These are phyloP conservation scores for Mastacembelus armatus DNA, from an alignment of 2,797 vertebrate genomes.

Conservation along the genomic window DNA sequence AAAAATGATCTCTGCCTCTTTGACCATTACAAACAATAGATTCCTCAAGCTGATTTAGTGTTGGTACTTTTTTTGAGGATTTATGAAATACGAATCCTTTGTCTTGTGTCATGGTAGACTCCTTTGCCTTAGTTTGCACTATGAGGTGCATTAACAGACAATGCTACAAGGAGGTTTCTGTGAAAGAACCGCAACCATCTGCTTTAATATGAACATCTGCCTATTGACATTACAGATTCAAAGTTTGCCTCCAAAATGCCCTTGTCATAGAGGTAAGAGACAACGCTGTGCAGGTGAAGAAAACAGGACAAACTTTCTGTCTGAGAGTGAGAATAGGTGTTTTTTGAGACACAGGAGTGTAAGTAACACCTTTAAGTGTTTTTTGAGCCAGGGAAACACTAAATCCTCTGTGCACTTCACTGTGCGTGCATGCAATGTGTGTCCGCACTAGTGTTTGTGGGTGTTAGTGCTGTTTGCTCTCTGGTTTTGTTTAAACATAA, in stretches of 20 bases:
- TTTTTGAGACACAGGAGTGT: conserved; percentile 5
- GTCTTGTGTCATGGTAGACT: conserved; percentile 19
- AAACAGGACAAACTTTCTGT: no score
- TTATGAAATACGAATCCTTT: no score
- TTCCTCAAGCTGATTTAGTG: conserved; percentile 13
- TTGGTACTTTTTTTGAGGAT: not conserved
- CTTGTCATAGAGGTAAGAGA: conserved; percentile 24
- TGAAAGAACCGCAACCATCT: conserved; percentile 26
- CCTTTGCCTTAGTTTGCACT: conserved; percentile 19
- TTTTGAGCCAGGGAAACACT: conserved; percentile 9
- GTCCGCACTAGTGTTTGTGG: conserved; percentile 35
- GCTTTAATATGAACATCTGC: conserved; percentile 40
- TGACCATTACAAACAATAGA: conserved; percentile 5
- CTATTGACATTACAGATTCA: conserved; percentile 24
- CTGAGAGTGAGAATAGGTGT: not conserved
- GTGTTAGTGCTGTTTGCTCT: conserved; percentile 58
- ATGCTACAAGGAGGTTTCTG: not conserved
- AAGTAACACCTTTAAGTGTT: conserved; percentile 12
- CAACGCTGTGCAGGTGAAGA: no score
- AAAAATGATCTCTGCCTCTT: not conserved
- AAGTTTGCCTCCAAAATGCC: not conserved
- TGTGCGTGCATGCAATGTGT: conserved; percentile 28
- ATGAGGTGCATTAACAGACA: conserved; percentile 44
- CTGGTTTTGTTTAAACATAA: conserved; percentile 78
- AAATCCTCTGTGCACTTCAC: conserved; percentile 21